These are phyloP conservation scores for Taeniopygia guttata DNA, from an alignment of 2,797 vertebrate genomes.

Conservation along the genomic window DNA sequence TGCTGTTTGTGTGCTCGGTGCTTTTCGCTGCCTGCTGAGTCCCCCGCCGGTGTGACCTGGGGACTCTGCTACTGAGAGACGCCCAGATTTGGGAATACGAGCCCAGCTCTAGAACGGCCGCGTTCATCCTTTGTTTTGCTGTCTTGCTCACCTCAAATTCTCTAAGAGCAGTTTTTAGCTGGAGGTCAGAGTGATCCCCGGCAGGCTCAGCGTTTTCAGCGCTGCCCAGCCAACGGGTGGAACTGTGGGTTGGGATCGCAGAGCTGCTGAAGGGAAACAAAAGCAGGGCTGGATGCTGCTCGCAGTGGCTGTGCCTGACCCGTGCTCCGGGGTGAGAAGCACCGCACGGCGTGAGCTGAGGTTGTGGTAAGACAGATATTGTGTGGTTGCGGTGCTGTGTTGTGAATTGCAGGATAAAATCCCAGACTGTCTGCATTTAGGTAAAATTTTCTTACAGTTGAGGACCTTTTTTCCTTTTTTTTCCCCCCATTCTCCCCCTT, in stretches of 20 bases:
- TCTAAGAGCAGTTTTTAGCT: not conserved
- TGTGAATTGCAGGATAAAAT: not conserved
- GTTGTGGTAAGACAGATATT: not conserved
- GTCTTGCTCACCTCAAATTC: not conserved
- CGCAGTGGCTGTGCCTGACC: not conserved
- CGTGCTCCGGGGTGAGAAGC: not conserved
- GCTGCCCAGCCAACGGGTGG: not conserved
- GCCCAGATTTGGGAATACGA: not conserved
- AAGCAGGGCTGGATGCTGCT: not conserved
- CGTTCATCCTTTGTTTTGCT: not conserved
- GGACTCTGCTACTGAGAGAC: not conserved
- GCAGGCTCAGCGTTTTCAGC: not conserved
- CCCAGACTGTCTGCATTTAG: not conserved
- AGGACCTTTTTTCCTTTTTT: rapidly evolving
- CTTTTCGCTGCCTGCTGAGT: not conserved
- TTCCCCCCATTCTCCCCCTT: rapidly evolving
- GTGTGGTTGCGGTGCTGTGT: not conserved
- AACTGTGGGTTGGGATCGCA: not conserved
- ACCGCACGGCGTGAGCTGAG: not conserved
- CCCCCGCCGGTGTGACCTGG: not conserved
- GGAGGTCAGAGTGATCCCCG: not conserved
- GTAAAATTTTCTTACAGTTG: not conserved
- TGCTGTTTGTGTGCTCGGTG: not conserved
- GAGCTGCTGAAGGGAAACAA: not conserved
- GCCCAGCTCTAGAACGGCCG: not conserved